These are phyloP conservation scores for Trypoxylus dichotomus DNA, from an alignment of 1,140 invertebrate species.

Conservation along the genomic window DNA sequence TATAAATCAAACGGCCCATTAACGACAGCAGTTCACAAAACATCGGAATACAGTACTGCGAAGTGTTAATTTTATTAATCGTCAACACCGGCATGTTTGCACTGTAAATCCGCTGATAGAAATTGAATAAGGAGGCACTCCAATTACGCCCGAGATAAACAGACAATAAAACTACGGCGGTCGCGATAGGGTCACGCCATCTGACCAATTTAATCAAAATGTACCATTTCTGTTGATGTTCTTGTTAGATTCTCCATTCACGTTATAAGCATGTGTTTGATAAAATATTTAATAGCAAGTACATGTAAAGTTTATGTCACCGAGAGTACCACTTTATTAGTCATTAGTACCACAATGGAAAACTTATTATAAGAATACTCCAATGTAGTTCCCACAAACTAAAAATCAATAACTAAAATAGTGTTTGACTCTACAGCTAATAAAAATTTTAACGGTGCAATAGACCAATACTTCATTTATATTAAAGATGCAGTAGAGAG, in stretches of 20 bases:
- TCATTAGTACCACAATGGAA: too few species aligned
- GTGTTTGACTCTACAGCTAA: too few species aligned
- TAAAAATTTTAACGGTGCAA: too few species aligned
- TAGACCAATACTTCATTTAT: too few species aligned
- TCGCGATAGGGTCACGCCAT: neutral
- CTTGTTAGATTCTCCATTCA: neutral
- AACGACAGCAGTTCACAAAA: slow-evolving; percentile 3
- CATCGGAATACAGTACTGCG: neutral
- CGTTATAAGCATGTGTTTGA: too few species aligned
- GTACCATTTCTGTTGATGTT: neutral
- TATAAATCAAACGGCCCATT: neutral
- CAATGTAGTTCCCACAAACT: too few species aligned
- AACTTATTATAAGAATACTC: too few species aligned
- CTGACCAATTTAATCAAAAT: slow-evolving; percentile 15
- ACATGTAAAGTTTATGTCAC: too few species aligned
- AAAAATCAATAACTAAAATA: too few species aligned
- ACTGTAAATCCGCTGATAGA: neutral
- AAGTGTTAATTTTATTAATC: slow-evolving; percentile 25
- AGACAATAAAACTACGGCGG: slow-evolving; percentile 1
- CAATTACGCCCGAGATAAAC: neutral
- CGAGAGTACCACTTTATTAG: too few species aligned
- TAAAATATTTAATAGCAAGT: too few species aligned
- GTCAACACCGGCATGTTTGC: neutral
- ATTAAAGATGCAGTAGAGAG: too few species aligned
- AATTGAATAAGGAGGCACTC: neutral